Evolutionary conservation across 2,888 invertebrate species (phyloP).

Genomic region (Platypus cylindrus): DNA sequence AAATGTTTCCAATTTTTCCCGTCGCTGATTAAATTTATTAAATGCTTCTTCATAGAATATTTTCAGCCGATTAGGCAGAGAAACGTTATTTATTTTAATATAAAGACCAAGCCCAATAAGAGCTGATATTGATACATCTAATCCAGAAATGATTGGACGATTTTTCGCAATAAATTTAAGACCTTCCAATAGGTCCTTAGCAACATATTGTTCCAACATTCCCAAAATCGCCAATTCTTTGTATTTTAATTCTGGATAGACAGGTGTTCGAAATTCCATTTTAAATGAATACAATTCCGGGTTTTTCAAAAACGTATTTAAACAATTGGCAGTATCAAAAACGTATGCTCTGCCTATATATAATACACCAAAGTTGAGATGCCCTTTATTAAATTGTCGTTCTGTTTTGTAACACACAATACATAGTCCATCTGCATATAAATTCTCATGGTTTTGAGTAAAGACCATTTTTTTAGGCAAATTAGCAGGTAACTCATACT

Average conservation of each 20-base stretch:
- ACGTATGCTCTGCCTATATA: conserved; percentile 42
- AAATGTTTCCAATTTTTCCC: conserved; percentile 24
- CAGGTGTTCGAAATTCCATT: conserved; percentile 30
- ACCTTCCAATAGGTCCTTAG: conserved; percentile 40
- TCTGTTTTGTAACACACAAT: conserved; percentile 47
- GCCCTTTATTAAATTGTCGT: conserved; percentile 39
- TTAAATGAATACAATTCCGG: conserved; percentile 39
- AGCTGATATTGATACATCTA: conserved; percentile 40
- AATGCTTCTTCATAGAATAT: conserved; percentile 34
- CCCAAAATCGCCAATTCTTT: conserved; percentile 43
- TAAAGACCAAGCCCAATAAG: conserved; percentile 43
- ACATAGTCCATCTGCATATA: conserved; percentile 46
- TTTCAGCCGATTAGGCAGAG: conserved; percentile 24
- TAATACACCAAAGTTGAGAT: conserved; percentile 34
- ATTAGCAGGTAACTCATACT: conserved; percentile 34
- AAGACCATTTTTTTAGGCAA: conserved; percentile 33
- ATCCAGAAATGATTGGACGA: conserved; percentile 49
- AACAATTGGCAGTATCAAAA: conserved; percentile 42
- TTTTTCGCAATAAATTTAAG: conserved; percentile 39
- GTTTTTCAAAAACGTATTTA: conserved; percentile 39
- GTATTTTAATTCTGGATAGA: conserved; percentile 36
- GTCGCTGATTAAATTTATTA: conserved; percentile 30
- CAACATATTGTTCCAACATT: conserved; percentile 48
- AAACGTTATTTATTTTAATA: conserved; percentile 42
- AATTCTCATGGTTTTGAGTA: conserved; percentile 20